These are phyloP conservation scores for Chironomus riparius DNA, from an alignment of 2,888 invertebrate species.

Conservation along the genomic window DNA sequence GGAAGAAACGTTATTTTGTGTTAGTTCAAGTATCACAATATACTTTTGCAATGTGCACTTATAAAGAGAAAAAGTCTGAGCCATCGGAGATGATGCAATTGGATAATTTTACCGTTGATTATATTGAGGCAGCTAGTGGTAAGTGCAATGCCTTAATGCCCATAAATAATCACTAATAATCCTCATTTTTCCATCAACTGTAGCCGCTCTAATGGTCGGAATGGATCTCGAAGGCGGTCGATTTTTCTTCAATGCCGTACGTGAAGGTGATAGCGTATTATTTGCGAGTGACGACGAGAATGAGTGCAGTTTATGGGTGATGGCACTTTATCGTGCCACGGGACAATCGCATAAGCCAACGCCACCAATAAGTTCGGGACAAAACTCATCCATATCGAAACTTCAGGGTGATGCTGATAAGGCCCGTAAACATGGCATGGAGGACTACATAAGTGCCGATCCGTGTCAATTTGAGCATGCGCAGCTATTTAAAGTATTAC, in stretches of 20 bases:
- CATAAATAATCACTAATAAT: too few species aligned
- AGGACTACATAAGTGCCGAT: constrained; percentile 98
- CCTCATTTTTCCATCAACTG: neutral
- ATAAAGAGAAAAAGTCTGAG: constrained; percentile 98
- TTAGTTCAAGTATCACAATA: constrained; percentile 99
- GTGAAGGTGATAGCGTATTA: constrained; percentile 94
- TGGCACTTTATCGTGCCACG: constrained; percentile 98
- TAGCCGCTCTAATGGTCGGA: constrained; percentile 87
- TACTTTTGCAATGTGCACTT: constrained; percentile 99
- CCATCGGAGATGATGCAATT: constrained; percentile 99
- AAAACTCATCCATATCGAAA: constrained; percentile 77
- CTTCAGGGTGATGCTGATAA: constrained; percentile 64
- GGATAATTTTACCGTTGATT: constrained; percentile 98
- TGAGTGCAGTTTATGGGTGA: constrained; percentile 97
- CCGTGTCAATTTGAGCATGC: constrained; percentile 96
- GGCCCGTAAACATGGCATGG: constrained; percentile 91
- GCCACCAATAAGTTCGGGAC: constrained; percentile 79
- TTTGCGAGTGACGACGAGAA: constrained; percentile 96
- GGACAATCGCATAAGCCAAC: constrained; percentile 99
- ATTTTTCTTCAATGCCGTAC: constrained; percentile 96
- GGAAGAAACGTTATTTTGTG: constrained; percentile 98
- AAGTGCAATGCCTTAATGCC: constrained; percentile 34
- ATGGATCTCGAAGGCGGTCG: constrained; percentile 89
- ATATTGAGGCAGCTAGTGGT: constrained; percentile 94
- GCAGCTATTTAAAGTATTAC: constrained; percentile 80